Percentiles rank a stretch among this genome's conserved stretches.
Conservation (phyloP, 1,140 invertebrate species). For the Notospermus geniculatus region DNA sequence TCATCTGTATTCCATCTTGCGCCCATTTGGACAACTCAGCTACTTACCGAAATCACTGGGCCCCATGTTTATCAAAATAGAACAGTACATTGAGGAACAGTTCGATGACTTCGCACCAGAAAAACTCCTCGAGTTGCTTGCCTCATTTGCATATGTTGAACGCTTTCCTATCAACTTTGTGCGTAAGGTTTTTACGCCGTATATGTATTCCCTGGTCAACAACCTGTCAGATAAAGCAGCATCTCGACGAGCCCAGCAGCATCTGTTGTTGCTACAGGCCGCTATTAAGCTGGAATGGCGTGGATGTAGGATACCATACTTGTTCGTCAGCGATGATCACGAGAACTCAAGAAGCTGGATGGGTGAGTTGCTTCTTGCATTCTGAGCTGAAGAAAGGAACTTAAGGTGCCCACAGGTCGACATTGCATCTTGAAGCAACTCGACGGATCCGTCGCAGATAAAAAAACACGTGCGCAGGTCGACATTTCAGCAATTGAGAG, state of each 20-base stretch:
- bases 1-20: constrained; percentile 63
- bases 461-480: no score
- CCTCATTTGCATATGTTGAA: constrained; percentile 67
- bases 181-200: constrained; percentile 63
- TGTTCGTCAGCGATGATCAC: constrained; percentile 12
- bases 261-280: constrained; percentile 29
- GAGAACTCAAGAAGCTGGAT: no score
- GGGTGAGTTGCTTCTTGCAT: no score
- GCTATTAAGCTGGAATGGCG: constrained; percentile 24
- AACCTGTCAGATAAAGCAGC: background rate
- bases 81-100: constrained; percentile 61
- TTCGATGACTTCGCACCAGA: constrained; percentile 64
- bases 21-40: constrained; percentile 65
- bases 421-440: no score
- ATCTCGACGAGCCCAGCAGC: constrained; percentile 10
- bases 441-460: no score
- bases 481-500: no score
- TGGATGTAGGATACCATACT: constrained; percentile 10
- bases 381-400: no score
- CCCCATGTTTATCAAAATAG: constrained; percentile 64
- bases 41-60: constrained; percentile 59
- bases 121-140: constrained; percentile 64
- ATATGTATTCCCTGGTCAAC: constrained; percentile 65
- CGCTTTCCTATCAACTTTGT: constrained; percentile 67
- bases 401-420: no score